These are phyloP conservation scores for Trachelus stipa DNA, from an alignment of 2,888 invertebrate species.

Conservation along the genomic window DNA sequence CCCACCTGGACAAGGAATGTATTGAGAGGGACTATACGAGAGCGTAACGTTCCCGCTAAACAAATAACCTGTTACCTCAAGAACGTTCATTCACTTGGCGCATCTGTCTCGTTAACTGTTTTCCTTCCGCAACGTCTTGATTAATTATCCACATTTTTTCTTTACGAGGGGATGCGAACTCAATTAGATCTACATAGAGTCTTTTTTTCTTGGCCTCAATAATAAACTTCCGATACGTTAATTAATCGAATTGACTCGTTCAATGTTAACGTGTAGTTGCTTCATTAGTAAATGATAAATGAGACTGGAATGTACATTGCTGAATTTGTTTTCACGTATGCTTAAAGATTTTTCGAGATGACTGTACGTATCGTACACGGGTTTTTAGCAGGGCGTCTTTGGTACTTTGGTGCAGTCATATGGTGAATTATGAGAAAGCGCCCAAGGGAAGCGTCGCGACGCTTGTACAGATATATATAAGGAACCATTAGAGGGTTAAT, in stretches of 20 bases:
- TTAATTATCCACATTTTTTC: background rate
- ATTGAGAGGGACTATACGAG: slow-evolving; percentile 20
- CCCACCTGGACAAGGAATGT: slow-evolving; percentile 46
- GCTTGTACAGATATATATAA: background rate
- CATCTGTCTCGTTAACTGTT: slow-evolving; percentile 43
- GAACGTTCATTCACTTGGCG: slow-evolving; percentile 33
- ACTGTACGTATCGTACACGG: background rate
- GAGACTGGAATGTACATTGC: background rate
- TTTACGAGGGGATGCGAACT: background rate
- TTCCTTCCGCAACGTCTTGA: background rate
- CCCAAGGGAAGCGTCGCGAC: background rate
- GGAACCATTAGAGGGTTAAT: background rate
- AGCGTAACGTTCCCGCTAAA: slow-evolving; percentile 11
- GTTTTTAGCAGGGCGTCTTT: background rate
- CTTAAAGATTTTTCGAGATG: background rate
- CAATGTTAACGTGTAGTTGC: background rate
- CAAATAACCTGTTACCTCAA: slow-evolving; percentile 41
- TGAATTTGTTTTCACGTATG: background rate
- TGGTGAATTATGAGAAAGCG: slow-evolving; percentile 14
- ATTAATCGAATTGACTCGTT: background rate
- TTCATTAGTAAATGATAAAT: background rate
- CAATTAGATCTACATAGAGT: background rate
- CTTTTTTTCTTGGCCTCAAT: background rate
- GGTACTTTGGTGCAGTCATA: background rate
- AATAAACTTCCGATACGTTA: background rate